Evolutionary conservation across 2,888 invertebrate genomes (phyloP).

Genomic region (Tineola bisselliella): DNA sequence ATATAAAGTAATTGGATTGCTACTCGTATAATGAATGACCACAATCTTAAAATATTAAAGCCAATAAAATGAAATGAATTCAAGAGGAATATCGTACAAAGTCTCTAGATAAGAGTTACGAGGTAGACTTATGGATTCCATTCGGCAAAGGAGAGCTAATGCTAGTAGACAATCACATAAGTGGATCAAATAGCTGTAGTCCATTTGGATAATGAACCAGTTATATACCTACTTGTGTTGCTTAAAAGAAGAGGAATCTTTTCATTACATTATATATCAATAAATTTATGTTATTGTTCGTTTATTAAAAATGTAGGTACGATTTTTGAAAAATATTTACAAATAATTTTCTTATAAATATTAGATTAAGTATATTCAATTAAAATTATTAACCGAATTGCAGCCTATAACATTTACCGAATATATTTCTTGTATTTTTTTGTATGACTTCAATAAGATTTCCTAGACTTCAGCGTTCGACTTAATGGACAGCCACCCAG

Average conservation of each 20-base stretch:
- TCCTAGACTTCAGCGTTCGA: background rate
- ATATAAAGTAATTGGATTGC: background rate
- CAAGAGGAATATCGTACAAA: constrained; percentile 4
- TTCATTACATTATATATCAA: background rate
- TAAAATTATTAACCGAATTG: too few relatives aligned
- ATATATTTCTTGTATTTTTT: background rate
- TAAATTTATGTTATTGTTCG: background rate
- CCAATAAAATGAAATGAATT: constrained; percentile 7
- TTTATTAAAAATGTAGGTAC: background rate
- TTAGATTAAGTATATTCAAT: too few relatives aligned
- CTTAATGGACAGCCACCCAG: background rate
- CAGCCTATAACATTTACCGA: too few relatives aligned
- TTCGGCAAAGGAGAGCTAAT: constrained; percentile 63
- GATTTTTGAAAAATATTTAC: too few relatives aligned
- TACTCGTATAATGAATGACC: background rate
- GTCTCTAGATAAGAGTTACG: constrained; percentile 40
- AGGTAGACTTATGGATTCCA: constrained; percentile 64
- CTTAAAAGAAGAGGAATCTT: constrained; percentile 8
- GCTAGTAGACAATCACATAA: constrained; percentile 68
- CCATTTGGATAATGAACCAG: constrained; percentile 67
- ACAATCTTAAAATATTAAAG: constrained; percentile 3
- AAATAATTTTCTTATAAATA: too few relatives aligned
- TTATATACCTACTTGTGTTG: background rate
- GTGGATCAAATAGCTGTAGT: constrained; percentile 68
- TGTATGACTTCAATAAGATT: background rate